Percentiles rank a stretch among this genome's conserved stretches.
These are phyloP conservation scores for Gadus macrocephalus DNA, from an alignment of 2,113 vertebrate species.

Conservation along the genomic window DNA sequence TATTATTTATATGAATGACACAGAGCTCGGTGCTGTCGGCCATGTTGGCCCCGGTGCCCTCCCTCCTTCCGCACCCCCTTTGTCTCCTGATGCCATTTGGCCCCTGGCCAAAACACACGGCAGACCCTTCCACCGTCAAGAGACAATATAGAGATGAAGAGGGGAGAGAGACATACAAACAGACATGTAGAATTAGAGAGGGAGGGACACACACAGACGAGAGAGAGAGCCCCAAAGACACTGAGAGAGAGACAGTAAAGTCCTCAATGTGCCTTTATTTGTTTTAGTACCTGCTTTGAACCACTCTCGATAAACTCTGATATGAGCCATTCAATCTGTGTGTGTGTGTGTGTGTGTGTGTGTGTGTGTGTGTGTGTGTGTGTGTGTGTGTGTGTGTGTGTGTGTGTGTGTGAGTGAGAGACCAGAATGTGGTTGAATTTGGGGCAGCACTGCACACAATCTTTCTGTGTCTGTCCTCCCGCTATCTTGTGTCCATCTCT, in stretches of 20 bases:
- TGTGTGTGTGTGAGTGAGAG: background rate
- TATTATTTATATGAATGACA: too few species aligned
- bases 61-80: slow-evolving; percentile 42
- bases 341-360: slow-evolving; percentile 1
- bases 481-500: too few species aligned
- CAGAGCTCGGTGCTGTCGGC: background rate
- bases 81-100: slow-evolving; percentile 58
- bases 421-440: background rate
- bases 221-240: background rate
- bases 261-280: too few species aligned
- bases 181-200: background rate
- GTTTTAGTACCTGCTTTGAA: too few species aligned
- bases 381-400: background rate
- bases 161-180: background rate
- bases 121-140: background rate
- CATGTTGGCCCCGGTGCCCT: slow-evolving; percentile 19
- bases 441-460: too few species aligned
- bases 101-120: slow-evolving; percentile 52
- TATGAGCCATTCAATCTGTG: background rate
- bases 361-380: slow-evolving; percentile 9
- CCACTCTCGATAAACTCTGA: too few species aligned
- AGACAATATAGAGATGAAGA: background rate
- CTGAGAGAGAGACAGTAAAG: too few species aligned
- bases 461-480: too few species aligned
- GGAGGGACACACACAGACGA: background rate